Base-by-base conservation (phyloP, 2,888 invertebrate genomes). In the Hoplodrina blanda region DNA sequence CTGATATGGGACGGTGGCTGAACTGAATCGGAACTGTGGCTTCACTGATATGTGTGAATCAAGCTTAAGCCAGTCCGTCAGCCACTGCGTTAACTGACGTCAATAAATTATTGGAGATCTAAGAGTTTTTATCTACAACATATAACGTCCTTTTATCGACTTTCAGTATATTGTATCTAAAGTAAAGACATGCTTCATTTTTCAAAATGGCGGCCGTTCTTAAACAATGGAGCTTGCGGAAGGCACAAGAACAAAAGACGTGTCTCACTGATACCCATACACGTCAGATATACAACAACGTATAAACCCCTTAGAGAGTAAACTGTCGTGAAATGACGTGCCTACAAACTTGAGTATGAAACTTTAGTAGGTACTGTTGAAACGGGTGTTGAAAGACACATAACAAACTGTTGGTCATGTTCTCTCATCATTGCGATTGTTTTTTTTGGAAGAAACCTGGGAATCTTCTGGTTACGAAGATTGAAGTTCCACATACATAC, bases 161-260 rank as follows among this genome's bases (percentile, higher is more conserved):
- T 49, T 56, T 41, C 44, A 68, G 65, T 62, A 66, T 0, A 56
- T 50, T 20, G 55, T 49, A 73, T 64, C 60, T 63, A 55, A 55
- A 72, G 49, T 70, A 53, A 62, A 61, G 62, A 62, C 56, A 75
- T 64, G 67, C 73, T 77, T 82, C 74, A 82, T 80, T 82, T 83
- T 83, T 83, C 77, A 77, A 68, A 46, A 74, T 74, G 79, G 72
- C 73, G 59, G 80, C 65, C 75, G 75, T 77, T 73, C 67, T 69
- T 19, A 64, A 78, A 83, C 84, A 84, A 83, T 73, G 15, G 73
- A 30, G 50, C 70, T 64, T 37, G 67, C 62, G 69, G 77, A 72
- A 77, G 82, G 53, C 53, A 57, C 33, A 13, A 60, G 69, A 80
- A 82, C 84, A 83, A 83, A 73, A 82, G 68, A 72, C 60, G 20